Evolutionary conservation across 2,888 invertebrate species (phyloP).

Genomic region (Habrosyne pyritoides): DNA sequence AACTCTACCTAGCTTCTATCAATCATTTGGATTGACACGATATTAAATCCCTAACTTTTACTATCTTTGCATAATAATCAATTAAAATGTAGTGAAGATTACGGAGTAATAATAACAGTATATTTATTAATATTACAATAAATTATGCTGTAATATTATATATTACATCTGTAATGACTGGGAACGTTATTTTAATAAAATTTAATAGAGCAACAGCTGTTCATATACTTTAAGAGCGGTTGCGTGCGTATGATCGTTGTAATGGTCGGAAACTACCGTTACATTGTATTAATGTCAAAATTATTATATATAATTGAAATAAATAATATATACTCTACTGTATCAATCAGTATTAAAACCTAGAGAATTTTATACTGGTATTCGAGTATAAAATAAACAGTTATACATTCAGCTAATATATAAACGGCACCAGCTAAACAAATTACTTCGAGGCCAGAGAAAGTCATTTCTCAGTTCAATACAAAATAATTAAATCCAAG

Average conservation of each 20-base stretch:
- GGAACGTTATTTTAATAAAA: conserved; percentile 41
- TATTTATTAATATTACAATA: neutral
- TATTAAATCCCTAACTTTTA: too few species aligned
- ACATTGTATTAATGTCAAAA: conserved; percentile 12
- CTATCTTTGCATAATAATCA: too few species aligned
- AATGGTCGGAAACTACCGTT: conserved; percentile 17
- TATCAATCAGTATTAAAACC: conserved; percentile 5
- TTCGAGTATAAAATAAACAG: too few species aligned
- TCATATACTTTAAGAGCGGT: conserved; percentile 32
- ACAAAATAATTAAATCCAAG: conserved; percentile 36
- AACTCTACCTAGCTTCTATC: too few species aligned
- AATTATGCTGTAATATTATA: neutral
- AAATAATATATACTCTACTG: conserved; percentile 13
- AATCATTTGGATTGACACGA: too few species aligned
- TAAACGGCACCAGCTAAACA: neutral
- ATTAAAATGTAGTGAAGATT: too few species aligned
- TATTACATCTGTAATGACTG: conserved; percentile 23
- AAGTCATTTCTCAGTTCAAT: conserved; percentile 11
- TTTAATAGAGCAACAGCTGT: conserved; percentile 40
- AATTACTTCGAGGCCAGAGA: neutral
- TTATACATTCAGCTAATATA: too few species aligned
- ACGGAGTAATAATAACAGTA: neutral
- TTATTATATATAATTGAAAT: conserved; percentile 15
- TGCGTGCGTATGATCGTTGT: conserved; percentile 47
- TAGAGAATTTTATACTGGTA: too few species aligned